Evolutionary conservation across 2,797 vertebrate species (phyloP).

Genomic region (Bradypodion pumilum): DNA sequence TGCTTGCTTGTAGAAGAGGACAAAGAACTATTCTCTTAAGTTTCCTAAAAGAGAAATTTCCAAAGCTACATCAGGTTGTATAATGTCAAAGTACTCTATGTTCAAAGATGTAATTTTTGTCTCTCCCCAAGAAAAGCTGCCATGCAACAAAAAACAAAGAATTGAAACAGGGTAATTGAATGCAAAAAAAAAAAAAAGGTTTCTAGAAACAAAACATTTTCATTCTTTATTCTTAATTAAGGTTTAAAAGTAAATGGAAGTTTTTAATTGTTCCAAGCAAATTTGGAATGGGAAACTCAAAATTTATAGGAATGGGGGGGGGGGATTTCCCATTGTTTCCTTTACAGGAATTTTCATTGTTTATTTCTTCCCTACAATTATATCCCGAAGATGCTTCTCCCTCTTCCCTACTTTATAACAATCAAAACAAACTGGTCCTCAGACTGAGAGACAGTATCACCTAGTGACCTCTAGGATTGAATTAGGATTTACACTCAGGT

Average conservation of each 20-base stretch:
- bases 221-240: too few species aligned
- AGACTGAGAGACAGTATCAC: too few species aligned
- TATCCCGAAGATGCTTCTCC: too few species aligned
- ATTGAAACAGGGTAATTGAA: neutral
- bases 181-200: neutral
- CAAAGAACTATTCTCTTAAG: slow-evolving; percentile 1
- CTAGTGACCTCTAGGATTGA: too few species aligned
- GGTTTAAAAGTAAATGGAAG: neutral
- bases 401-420: too few species aligned
- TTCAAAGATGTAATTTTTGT: slow-evolving; percentile 40
- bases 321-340: neutral
- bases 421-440: too few species aligned
- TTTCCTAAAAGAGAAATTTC: slow-evolving; percentile 40
- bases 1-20: slow-evolving; percentile 38
- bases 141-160: slow-evolving; percentile 43
- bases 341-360: neutral
- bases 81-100: slow-evolving; percentile 54
- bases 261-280: neutral
- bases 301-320: too few species aligned
- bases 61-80: slow-evolving; percentile 50
- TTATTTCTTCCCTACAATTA: neutral
- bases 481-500: too few species aligned
- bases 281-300: neutral
- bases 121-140: slow-evolving; percentile 39
- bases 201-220: neutral